Evolutionary conservation across 2,113 vertebrate species (phyloP), one percentile per base, ranked within the genome.

Genomic region (Amia ocellicauda): DNA sequence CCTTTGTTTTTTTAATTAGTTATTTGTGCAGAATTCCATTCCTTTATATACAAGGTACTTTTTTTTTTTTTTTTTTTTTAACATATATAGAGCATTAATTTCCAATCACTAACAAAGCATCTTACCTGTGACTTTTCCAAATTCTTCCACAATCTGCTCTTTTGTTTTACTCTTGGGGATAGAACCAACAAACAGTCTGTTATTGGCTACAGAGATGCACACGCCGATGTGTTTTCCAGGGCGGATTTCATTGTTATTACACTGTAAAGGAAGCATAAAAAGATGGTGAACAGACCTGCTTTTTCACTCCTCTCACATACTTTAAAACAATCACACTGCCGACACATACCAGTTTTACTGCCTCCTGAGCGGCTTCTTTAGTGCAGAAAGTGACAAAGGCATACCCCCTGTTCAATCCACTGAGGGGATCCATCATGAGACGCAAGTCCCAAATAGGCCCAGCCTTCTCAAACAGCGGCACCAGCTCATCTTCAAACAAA

Each of bases 131-230:
- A 99, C 96, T 92, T 99, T 98, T 63, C 89, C 83, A 77, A 99
- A 99, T 83, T 99, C 97, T 78, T 99, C 97, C 58, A 98, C 91
- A 63, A 99, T 99, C 82, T 99, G 96, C 75, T 99, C 97, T 91
- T 99, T 99, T 62, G 96, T 97, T 93, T 99, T 99, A 83, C 93
- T 99, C 79, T 99, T 99, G 78, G 97, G 97, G 82, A 99, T 99
- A 74, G 97, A 99, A 58, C 97, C 97, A 76, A 99, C 97, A 74
- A 99, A 99, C 74, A 99, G 92, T 62, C 97, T 89, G 89, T 99
- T 99, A 90, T 99, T 99, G 82, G 97, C 96, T 68, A 98, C 97
- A 11, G 97, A 99, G 85, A 99, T 98, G 78, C 97, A 99, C 45
- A 98, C 97, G 40, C 97, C 97, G 51, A 99, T 96, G 76, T 98